Percentiles rank a stretch among this genome's conserved stretches.
These are phyloP conservation scores for Pampus argenteus DNA, from an alignment of 2,797 vertebrate species.

Conservation along the genomic window DNA sequence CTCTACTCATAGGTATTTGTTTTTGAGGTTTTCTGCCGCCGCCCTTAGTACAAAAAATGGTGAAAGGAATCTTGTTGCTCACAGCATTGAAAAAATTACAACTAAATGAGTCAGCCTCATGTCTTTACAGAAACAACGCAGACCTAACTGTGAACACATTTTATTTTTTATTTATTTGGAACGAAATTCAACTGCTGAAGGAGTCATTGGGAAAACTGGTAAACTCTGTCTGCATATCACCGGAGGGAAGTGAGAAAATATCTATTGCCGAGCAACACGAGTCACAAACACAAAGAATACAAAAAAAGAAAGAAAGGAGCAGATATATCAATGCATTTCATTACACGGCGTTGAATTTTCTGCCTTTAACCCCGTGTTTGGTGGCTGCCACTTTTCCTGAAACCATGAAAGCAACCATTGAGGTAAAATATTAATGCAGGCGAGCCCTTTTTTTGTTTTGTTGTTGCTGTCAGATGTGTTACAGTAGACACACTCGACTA, in stretches of 20 bases:
- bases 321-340: neutral
- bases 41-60: neutral
- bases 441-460: neutral
- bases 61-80: neutral
- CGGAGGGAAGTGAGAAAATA: neutral
- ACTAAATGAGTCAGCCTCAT: slow-evolving; percentile 1
- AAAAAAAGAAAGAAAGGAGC: neutral
- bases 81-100: neutral
- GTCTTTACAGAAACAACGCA: slow-evolving; percentile 16
- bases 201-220: neutral
- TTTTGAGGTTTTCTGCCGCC: neutral
- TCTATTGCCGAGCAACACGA: neutral
- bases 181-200: neutral
- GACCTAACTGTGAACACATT: slow-evolving; percentile 4
- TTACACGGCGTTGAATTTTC: neutral
- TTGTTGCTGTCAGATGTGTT: neutral
- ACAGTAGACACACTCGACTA: neutral
- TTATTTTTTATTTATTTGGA: no score
- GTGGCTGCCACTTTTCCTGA: slow-evolving; percentile 19
- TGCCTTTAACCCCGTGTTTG: neutral
- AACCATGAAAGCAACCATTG: neutral
- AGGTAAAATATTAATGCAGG: neutral
- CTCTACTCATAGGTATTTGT: neutral
- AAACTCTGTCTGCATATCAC: neutral
- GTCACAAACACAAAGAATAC: neutral